Base-by-base conservation (phyloP, 2,113 vertebrate genomes). In the Sigmodon hispidus region DNA sequence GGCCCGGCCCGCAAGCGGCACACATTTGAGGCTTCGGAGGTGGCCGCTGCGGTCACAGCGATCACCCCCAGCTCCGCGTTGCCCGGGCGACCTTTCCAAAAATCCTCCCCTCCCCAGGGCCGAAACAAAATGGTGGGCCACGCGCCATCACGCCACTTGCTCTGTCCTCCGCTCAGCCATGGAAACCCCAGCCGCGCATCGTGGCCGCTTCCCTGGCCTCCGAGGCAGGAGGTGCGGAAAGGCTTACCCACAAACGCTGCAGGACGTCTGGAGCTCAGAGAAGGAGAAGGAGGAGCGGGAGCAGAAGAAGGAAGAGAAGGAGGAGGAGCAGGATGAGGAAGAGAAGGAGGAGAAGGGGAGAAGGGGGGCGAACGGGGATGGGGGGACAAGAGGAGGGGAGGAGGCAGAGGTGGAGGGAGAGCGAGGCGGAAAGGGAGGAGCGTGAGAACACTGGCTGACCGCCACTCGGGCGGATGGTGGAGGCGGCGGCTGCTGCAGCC, bases 41-140 rank as follows among this genome's bases (percentile, higher is more conserved):
- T 5, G 36, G 45, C 22, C 11, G 34, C 21, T 13, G 34, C 1
- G 7, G 31, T 26, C n/a, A 13, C 48, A 13, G 12, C 3, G 0
- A 36, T 43, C 50, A 7, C 43, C 80, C 12, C 9, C 4, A 67
- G 72, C 36, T n/a, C n/a, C n/a, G 15, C 1, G 55, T 83, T 29
- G 13, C 55, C n/a, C 76, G 5, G 59, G 34, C 63, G 36, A 84
- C 79, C 73, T 75, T 55, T 2, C 40, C 5, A 8, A 40, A n/a
- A 79, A 34, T 57, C 75, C 90, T 65, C 70, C 86, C 83, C 45
- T 63, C 17, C 70, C 29, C 2, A 24, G 34, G 52, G 16, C 59
- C 21, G 29, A 75, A 73, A 43, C 97, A 97, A 96, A 40, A 97
- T 97, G 97, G 97, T 93, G 97, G 97, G 91, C 97, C 95, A 94